Conservation (phyloP, 1,140 invertebrate genomes). For the Steinernema khuongi region DNA sequence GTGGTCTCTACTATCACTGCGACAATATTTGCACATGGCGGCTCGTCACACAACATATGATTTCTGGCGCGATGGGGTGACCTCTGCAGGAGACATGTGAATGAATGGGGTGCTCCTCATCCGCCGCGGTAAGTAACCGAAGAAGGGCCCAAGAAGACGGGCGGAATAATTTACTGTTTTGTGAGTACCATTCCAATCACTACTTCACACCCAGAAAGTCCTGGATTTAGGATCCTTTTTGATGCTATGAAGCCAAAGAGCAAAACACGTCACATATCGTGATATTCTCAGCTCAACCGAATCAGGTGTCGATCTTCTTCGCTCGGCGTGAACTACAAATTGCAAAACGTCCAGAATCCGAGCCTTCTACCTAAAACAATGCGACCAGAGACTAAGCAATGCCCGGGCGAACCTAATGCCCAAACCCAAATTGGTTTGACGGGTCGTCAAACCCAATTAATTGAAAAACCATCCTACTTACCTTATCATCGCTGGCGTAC, state of each 20-base stretch:
- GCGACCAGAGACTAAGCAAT: not conserved
- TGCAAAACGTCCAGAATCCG: not conserved
- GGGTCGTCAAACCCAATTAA: too few relatives aligned
- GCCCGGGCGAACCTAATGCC: not conserved
- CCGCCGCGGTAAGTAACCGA: too few relatives aligned
- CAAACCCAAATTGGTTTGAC: not conserved
- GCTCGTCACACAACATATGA: not conserved
- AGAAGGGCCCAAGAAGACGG: too few relatives aligned
- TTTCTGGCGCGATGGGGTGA: constrained; percentile 6
- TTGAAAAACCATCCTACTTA: constrained; percentile 32
- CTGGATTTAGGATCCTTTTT: too few relatives aligned
- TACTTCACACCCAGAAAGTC: too few relatives aligned
- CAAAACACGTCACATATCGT: too few relatives aligned
- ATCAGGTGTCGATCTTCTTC: not conserved
- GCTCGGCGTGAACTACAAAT: not conserved
- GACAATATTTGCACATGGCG: not conserved
- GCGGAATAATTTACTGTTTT: too few relatives aligned
- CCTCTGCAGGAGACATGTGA: not conserved
- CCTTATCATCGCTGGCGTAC: constrained; percentile 65
- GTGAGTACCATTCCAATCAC: too few relatives aligned
- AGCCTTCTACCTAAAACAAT: not conserved
- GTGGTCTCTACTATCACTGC: constrained; percentile 18
- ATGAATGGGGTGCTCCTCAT: not conserved
- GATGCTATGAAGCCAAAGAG: too few relatives aligned
- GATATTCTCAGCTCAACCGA: too few relatives aligned